phyloP scores from a whole-genome alignment of 2,797 vertebrate genomes.

The Megalops cyprinoides region DNA sequence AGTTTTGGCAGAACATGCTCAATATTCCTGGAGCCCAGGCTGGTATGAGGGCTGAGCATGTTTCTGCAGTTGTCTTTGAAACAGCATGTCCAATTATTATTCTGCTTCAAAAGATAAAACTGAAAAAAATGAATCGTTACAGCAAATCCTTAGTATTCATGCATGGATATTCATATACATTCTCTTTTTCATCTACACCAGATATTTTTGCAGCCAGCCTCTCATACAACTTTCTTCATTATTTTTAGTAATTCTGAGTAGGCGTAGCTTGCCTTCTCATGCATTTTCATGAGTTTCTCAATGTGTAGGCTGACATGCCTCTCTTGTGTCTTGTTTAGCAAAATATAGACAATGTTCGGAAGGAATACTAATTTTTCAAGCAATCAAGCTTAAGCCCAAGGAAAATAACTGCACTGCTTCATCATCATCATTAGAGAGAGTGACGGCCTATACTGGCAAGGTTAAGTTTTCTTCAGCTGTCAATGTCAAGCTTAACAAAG shows the following conservation, averaged over 20 bases:
- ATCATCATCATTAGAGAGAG: background rate
- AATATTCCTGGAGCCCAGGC: background rate
- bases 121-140: conserved; percentile 13
- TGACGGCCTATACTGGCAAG: background rate
- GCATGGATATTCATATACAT: background rate
- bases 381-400: background rate
- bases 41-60: background rate
- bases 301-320: conserved; percentile 49
- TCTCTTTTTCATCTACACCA: conserved; percentile 10
- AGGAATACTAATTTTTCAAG: background rate
- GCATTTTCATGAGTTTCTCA: conserved; percentile 55
- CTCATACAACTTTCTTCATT: conserved; percentile 20
- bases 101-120: conserved; percentile 15
- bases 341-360: conserved; percentile 4
- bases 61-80: conserved; percentile 2
- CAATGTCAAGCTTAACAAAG: background rate
- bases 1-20: conserved; percentile 11
- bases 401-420: background rate
- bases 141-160: conserved; percentile 16
- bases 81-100: conserved; percentile 18
- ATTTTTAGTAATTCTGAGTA: conserved; percentile 56
- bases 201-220: background rate
- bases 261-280: conserved; percentile 49
- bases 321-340: background rate
- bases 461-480: background rate